Evolutionary conservation across 2,797 vertebrate species (phyloP).

Genomic region (Tamandua tetradactyla): DNA sequence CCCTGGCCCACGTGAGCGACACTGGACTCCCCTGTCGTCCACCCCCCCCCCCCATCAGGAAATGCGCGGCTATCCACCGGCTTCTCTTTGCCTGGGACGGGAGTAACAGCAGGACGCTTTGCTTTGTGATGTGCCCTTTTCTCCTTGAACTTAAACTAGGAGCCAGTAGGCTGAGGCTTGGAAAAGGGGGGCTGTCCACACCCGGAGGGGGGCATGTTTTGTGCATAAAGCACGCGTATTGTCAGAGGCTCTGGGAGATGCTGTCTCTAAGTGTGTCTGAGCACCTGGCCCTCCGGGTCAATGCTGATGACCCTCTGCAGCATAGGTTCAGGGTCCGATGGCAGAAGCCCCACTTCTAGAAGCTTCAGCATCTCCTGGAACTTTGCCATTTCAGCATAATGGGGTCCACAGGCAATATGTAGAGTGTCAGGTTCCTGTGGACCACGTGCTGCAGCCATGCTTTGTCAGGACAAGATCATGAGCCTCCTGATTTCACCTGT

Average conservation of each 20-base stretch:
- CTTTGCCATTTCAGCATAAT: neutral
- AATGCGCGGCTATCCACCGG: neutral
- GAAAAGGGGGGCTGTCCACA: neutral
- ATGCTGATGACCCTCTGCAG: too few species aligned
- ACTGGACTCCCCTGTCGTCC: neutral
- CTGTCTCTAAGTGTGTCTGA: neutral
- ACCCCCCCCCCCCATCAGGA: neutral
- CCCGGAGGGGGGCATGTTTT: neutral
- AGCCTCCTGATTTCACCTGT: neutral
- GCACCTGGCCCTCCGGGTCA: neutral
- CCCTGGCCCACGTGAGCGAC: too few species aligned
- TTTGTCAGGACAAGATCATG: neutral
- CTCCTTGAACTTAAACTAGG: neutral
- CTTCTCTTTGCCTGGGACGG: neutral
- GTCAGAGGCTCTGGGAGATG: neutral
- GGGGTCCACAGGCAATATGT: neutral
- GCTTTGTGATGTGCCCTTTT: neutral
- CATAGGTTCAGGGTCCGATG: neutral
- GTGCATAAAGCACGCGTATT: neutral
- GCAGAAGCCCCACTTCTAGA: neutral
- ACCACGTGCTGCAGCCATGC: neutral
- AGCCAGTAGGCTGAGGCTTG: neutral
- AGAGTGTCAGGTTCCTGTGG: fast-evolving
- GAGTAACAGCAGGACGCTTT: neutral
- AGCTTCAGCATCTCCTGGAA: neutral